A percentile compares a stretch with the other conserved stretches of the same genome.
Conservation (phyloP, 2,113 vertebrate species). For the Glareola pratincola region DNA sequence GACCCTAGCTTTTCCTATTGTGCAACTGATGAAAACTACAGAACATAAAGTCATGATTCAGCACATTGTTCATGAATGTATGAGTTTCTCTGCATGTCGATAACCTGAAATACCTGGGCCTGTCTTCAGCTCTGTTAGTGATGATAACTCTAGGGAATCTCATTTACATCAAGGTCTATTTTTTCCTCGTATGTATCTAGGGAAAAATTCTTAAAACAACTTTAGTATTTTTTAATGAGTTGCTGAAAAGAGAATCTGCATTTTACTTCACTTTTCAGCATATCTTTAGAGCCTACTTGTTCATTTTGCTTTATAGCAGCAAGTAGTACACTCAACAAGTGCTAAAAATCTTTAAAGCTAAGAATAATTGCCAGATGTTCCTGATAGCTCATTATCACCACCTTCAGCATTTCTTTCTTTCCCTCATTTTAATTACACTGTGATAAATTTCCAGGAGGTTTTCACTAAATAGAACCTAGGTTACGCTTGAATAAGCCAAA, state of each 20-base stretch:
- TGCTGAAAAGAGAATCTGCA: background rate
- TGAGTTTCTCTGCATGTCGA: background rate
- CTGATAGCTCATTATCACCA: slow-evolving; percentile 8
- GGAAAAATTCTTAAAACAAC: background rate
- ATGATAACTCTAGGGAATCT: background rate
- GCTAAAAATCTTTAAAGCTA: slow-evolving; percentile 9
- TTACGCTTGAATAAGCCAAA: background rate
- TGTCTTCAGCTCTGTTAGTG: background rate
- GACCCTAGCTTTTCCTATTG: background rate
- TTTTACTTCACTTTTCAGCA: background rate
- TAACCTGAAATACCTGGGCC: background rate
- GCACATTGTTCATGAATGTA: background rate
- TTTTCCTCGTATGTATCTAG: background rate
- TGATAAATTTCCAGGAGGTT: slow-evolving; percentile 10
- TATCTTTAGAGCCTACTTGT: background rate
- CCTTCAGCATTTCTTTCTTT: slow-evolving; percentile 1
- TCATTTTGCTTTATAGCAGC: background rate
- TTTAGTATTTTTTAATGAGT: background rate
- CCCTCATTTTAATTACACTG: background rate
- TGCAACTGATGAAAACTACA: background rate
- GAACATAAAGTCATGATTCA: background rate
- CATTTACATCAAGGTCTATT: slow-evolving; percentile 15
- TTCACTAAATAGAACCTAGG: background rate
- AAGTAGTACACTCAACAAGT: background rate
- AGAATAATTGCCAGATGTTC: slow-evolving; percentile 21